Evolutionary conservation across 37 sponge, comb jelly and placozoan genomes (phyloP).

Genomic region (Chondrosia reniformis): DNA sequence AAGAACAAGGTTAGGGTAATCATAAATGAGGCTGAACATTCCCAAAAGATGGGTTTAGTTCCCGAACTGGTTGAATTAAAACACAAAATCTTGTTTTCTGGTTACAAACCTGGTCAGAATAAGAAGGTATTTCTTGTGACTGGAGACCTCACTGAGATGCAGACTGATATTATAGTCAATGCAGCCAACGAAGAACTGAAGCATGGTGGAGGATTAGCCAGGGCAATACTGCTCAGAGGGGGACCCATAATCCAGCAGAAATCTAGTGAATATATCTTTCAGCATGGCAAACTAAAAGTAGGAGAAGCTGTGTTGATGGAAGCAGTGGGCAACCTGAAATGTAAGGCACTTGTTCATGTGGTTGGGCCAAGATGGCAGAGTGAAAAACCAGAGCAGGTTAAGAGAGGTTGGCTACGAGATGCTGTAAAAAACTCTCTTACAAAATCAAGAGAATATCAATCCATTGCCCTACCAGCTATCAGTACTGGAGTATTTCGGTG

Average conservation of each 20-base stretch:
- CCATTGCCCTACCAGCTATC: slow-evolving; percentile 11
- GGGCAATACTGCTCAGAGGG: slow-evolving; percentile 45
- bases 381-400: neutral
- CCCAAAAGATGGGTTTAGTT: too few relatives aligned
- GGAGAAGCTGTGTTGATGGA: slow-evolving; percentile 46
- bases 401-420: too few relatives aligned
- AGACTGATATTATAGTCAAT: slow-evolving; percentile 72
- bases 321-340: slow-evolving; percentile 44
- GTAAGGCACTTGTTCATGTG: slow-evolving; percentile 61
- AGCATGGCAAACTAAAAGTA: slow-evolving; percentile 20
- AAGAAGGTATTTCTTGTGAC: neutral
- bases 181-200: slow-evolving; percentile 60
- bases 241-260: slow-evolving; percentile 51
- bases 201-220: slow-evolving; percentile 64
- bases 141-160: slow-evolving; percentile 67
- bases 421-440: too few relatives aligned
- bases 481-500: slow-evolving; percentile 2
- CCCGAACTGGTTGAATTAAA: too few relatives aligned
- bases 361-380: slow-evolving; percentile 53
- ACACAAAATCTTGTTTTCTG: too few relatives aligned
- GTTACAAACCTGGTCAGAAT: neutral
- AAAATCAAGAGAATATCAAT: neutral
- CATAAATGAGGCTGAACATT: too few relatives aligned
- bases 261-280: slow-evolving; percentile 14
- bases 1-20: too few relatives aligned